These are phyloP conservation scores for Rhadinocentrus ornatus DNA, from an alignment of 2,797 vertebrate genomes.

Conservation along the genomic window DNA sequence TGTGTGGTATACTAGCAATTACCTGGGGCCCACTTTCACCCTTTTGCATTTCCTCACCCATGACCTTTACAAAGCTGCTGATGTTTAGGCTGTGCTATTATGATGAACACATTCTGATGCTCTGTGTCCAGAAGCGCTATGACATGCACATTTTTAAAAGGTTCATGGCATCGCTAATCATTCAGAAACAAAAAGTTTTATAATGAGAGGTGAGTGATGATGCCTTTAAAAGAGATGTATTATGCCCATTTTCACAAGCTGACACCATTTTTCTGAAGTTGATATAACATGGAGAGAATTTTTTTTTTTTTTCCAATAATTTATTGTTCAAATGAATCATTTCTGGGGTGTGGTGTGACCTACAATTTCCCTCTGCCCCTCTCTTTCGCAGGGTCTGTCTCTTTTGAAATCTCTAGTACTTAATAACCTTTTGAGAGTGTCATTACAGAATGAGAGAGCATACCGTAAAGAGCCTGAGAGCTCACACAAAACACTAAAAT, in stretches of 20 bases:
- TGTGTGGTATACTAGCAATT: slow-evolving; percentile 39
- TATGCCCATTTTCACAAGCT: not conserved
- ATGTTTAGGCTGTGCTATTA: slow-evolving; percentile 31
- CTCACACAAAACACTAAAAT: not conserved
- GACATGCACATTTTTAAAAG: not conserved
- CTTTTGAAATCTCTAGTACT: too few species aligned
- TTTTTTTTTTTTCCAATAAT: not conserved
- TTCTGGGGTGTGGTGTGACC: not conserved
- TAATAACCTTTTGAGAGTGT: too few species aligned
- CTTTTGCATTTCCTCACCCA: slow-evolving; percentile 56
- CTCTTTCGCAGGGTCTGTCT: too few species aligned
- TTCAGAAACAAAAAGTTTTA: not conserved
- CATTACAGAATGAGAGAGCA: too few species aligned
- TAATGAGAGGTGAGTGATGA: not conserved
- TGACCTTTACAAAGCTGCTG: slow-evolving; percentile 59
- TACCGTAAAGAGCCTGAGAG: too few species aligned
- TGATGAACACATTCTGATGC: slow-evolving; percentile 42
- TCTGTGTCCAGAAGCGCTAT: slow-evolving; percentile 15
- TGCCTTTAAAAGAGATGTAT: not conserved
- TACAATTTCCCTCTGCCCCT: not conserved
- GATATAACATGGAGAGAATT: not conserved
- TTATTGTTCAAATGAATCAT: not conserved
- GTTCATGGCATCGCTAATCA: not conserved
- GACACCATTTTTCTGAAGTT: not conserved
- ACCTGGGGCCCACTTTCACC: slow-evolving; percentile 31